Evolutionary conservation across 2,113 vertebrate genomes (phyloP).

Genomic region (Stictonetta naevosa): DNA sequence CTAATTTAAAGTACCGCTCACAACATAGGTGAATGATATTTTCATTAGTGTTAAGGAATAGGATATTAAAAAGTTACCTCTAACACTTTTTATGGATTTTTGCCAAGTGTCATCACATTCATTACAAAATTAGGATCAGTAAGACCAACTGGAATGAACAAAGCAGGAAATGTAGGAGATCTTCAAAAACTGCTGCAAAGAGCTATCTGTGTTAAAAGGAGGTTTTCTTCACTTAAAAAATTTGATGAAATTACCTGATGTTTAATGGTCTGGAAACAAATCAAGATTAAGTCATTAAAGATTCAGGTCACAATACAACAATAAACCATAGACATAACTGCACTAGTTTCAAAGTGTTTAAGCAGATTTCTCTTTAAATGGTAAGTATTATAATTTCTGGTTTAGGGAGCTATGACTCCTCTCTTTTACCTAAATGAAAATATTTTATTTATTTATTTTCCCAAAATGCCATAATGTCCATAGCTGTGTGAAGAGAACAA

Average conservation of each 20-base stretch:
- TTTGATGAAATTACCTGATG: background rate
- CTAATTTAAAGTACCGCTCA: constrained; percentile 52
- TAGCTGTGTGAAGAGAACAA: background rate
- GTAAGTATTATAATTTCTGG: background rate
- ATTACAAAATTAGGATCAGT: background rate
- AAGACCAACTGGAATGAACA: background rate
- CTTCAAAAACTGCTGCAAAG: background rate
- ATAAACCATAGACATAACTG: background rate
- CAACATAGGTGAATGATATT: constrained; percentile 9
- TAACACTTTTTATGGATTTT: background rate
- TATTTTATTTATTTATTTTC: background rate
- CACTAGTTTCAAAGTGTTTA: background rate
- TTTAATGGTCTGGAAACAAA: background rate
- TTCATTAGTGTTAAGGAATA: constrained; percentile 32
- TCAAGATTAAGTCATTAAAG: background rate
- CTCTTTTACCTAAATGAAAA: background rate
- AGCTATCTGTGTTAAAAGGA: background rate
- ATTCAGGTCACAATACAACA: background rate
- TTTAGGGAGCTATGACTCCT: background rate
- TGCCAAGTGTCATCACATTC: background rate
- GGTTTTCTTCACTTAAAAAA: background rate
- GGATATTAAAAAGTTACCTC: constrained; percentile 20
- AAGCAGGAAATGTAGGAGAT: background rate
- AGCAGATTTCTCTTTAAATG: background rate
- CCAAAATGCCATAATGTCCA: background rate